Evolutionary conservation across 1,140 invertebrate species (phyloP), one percentile per base, ranked within the genome.

Genomic region (Trinorchestia longiramus): DNA sequence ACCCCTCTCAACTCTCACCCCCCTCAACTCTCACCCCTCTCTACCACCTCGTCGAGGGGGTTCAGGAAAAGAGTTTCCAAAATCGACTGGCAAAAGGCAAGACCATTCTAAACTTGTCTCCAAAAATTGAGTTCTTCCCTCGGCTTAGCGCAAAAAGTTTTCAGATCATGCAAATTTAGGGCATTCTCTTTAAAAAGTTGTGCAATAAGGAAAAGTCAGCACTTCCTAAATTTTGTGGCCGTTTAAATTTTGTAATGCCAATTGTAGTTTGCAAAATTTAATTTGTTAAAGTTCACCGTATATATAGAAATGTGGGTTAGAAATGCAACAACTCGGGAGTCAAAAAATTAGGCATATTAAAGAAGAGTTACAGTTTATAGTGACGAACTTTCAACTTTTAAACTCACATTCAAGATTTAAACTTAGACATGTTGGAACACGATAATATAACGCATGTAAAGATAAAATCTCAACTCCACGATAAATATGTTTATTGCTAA

Each of bases 171-270:
- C 62, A 77, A 77, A 77, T 77, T 77, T 77, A 77, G 62, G 8
- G 62, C 62, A 36, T 77, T 77, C 62, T 77, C 62, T 77, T 77
- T 77, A 77, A 77, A 77, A 77, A 77, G 62, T 77, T 77, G 62
- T 1, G 62, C 62, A 19, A 77, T 77, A 77, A 15, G 62, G 28
- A 77, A 77, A 77, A 77, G 62, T 53, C 19, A 28, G 62, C 36
- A 28, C 15, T 77, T 36, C 15, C 62, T 77, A 77, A 77, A 77
- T 77, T 77, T 77, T 77, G 62, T 36, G 62, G 28, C 28, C 62
- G 11, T 15, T 77, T 36, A 77, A 77, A 77, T 77, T 77, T 77
- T 36, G 1, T 77, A 36, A 77, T 77, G 62, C 28, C 62, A 77
- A 77, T 77, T 77, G 62, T 77, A 77, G 36, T 36, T 77, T 11